These are phyloP conservation scores for Hipposideros armiger DNA, from an alignment of 2,113 vertebrate genomes.

Conservation along the genomic window DNA sequence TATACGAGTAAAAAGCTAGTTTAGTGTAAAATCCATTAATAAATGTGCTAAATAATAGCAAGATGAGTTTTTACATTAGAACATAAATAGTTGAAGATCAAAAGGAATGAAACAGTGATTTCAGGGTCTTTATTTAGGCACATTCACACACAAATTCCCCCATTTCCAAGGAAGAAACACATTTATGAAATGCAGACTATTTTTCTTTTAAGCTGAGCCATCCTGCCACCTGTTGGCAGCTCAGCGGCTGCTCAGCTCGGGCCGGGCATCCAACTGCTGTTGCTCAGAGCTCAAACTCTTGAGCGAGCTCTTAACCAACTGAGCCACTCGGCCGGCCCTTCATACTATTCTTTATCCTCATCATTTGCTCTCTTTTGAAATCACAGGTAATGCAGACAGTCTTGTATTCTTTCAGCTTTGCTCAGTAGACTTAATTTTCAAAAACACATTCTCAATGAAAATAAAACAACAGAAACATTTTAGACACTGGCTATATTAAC, in stretches of 20 bases:
- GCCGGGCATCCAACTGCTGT: too few species aligned
- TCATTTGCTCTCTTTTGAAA: not conserved
- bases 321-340: too few species aligned
- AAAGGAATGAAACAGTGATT: not conserved
- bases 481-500: not conserved
- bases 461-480: not conserved
- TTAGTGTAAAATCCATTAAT: not conserved
- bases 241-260: too few species aligned
- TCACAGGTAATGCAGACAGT: not conserved
- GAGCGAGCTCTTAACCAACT: too few species aligned
- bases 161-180: not conserved
- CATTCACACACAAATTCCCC: not conserved
- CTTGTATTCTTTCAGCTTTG: not conserved
- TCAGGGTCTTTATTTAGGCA: not conserved
- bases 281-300: too few species aligned
- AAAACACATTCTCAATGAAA: not conserved
- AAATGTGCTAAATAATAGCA: slow-evolving; percentile 8
- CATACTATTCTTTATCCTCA: too few species aligned
- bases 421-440: not conserved
- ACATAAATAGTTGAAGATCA: not conserved
- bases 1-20: not conserved
- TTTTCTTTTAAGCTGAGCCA: too few species aligned
- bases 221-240: too few species aligned
- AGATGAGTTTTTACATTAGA: slow-evolving; percentile 4
- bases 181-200: not conserved